Base-by-base conservation (phyloP, 2,113 vertebrate genomes). In the Scolopax mira region DNA sequence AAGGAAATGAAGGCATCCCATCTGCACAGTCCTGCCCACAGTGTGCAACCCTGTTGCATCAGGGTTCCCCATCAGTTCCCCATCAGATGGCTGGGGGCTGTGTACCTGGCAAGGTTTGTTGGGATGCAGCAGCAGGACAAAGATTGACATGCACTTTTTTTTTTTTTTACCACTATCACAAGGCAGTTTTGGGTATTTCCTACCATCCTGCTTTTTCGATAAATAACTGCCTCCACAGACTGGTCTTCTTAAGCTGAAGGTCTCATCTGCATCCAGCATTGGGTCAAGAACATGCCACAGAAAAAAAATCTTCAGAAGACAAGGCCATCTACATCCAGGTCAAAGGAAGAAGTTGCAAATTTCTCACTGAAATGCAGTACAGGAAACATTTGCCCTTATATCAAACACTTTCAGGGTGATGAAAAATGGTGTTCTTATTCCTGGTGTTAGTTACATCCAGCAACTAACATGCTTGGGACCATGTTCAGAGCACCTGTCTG, bases 381-480 rank as follows among this genome's bases (percentile, higher is more conserved):
- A 25, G 44, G 48, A 37, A 79, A 17, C 28, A 22, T 12, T 28
- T 54, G 44, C 35, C 15, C 39, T 15, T 37, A 14, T 8, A 28
- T 4, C 18, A 51, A 51, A 44, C 9, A 18, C 18, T 49, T 71
- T 24, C 49, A 72, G 57, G 31, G 23, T 33, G 25, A 37, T 9
- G 22, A 49, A 64, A 81, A 67, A 13, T 0, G 15, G 7, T 10
- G 33, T 51, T 81, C n/a, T n/a, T 64, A 9, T 35, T 72, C 48
- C n/a, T 10, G 31, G 4, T 11, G 31, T 9, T 30, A 8, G 46
- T 61, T 51, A 30, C 49, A 85, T 4, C 25, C 55, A 51, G 39
- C 16, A 73, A 3, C 18, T 4, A 8, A 4, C 4, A 7, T 10
- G 13, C 14, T 48, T 16, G 44, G 6, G 7, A 13, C 3, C 42